Conservation (phyloP, 2,797 vertebrate species). For the Chaunax sp. region DNA sequence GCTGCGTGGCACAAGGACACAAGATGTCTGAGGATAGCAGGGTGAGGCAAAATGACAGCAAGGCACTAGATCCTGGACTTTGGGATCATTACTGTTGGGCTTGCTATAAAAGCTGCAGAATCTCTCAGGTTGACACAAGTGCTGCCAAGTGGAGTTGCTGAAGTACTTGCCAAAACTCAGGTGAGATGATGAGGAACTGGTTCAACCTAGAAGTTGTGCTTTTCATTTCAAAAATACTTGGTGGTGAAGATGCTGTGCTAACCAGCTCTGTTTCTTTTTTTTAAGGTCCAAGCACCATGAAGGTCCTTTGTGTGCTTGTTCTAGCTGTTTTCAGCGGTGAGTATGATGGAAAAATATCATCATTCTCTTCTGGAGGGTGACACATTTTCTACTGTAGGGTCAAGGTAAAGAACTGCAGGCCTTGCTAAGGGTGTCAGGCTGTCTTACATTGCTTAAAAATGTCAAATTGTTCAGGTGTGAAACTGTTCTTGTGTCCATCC, state of each 20-base stretch:
- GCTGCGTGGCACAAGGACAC: not conserved
- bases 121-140: conserved; percentile 47
- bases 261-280: not conserved
- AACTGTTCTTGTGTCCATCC: conserved; percentile 12
- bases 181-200: conserved; percentile 41
- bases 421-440: too few species aligned
- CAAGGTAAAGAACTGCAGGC: not conserved
- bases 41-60: conserved; percentile 72
- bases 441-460: too few species aligned
- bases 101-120: conserved; percentile 65
- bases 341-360: conserved; percentile 13
- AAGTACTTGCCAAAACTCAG: conserved; percentile 54
- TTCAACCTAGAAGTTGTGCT: not conserved
- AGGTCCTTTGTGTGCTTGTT: conserved; percentile 76
- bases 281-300: conserved; percentile 74
- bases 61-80: conserved; percentile 75
- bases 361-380: not conserved
- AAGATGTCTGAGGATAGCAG: conserved; percentile 27
- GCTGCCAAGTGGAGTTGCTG: conserved; percentile 50
- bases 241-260: conserved; percentile 1
- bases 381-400: not conserved
- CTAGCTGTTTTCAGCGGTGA: conserved; percentile 78
- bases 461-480: not conserved
- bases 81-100: conserved; percentile 59
- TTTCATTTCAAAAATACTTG: not conserved